Conservation (phyloP, 2,113 vertebrate species). For the Brachyistius frenatus region DNA sequence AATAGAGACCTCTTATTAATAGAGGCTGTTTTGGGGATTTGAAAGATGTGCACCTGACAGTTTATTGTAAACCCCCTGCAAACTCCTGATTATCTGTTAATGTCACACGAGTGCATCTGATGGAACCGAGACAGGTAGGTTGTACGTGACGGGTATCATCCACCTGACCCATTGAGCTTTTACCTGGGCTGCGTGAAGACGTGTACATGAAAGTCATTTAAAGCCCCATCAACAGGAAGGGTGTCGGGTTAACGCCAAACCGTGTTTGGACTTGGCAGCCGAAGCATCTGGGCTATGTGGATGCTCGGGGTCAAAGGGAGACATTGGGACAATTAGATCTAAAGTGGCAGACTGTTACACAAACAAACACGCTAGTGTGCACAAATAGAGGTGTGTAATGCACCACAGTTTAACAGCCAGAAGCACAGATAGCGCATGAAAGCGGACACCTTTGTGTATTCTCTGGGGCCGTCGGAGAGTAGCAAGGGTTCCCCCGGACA, state of each 20-base stretch:
- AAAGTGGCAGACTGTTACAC: constrained; percentile 40
- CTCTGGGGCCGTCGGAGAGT: constrained; percentile 36
- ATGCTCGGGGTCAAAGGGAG: constrained; percentile 47
- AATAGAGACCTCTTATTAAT: constrained; percentile 77
- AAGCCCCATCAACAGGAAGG: not conserved
- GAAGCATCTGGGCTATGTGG: constrained; percentile 36
- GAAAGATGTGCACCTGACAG: constrained; percentile 39
- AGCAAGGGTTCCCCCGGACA: constrained; percentile 65
- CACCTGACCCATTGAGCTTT: constrained; percentile 24
- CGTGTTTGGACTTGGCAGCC: constrained; percentile 51
- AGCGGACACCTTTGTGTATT: constrained; percentile 68
- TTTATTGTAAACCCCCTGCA: constrained; percentile 19
- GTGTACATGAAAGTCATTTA: constrained; percentile 6
- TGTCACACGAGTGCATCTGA: constrained; percentile 34
- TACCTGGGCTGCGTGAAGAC: not conserved
- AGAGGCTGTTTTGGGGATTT: constrained; percentile 59
- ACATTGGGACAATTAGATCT: constrained; percentile 55
- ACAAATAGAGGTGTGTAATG: constrained; percentile 50
- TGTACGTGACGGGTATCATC: constrained; percentile 25
- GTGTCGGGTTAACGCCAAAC: constrained; percentile 50
- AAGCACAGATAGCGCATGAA: constrained; percentile 44
- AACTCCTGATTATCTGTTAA: constrained; percentile 63
- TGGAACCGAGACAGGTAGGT: constrained; percentile 6
- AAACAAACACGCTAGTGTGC: constrained; percentile 38
- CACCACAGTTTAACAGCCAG: constrained; percentile 54